These are phyloP conservation scores for Ammodytes dubius DNA, from an alignment of 2,113 vertebrate species.

Conservation along the genomic window DNA sequence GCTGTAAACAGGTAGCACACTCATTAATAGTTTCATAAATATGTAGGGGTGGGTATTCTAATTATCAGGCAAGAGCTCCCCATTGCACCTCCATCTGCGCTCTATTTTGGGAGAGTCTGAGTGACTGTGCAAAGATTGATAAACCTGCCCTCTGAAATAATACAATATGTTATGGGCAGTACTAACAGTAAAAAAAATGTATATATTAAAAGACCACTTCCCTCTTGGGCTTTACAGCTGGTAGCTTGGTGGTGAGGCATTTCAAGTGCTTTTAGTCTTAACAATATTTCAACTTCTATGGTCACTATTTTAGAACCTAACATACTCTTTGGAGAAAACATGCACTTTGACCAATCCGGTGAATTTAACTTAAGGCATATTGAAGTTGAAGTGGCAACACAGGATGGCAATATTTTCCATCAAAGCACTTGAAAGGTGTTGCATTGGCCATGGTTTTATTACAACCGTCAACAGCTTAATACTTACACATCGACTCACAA, in stretches of 20 bases:
- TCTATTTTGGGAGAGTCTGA: constrained; percentile 32
- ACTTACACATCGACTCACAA: neutral
- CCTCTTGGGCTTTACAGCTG: constrained; percentile 47
- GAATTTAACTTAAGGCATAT: neutral
- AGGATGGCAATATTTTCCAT: neutral
- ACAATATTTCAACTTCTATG: neutral
- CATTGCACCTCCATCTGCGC: constrained; percentile 58
- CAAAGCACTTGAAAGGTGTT: neutral
- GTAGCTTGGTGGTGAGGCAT: constrained; percentile 26
- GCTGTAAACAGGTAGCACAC: constrained; percentile 46
- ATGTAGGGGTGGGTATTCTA: constrained; percentile 56
- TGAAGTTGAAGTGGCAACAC: neutral
- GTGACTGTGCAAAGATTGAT: constrained; percentile 45
- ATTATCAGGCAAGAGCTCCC: constrained; percentile 54
- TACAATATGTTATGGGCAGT: constrained; percentile 39
- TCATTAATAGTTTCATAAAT: constrained; percentile 67
- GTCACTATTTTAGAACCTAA: neutral
- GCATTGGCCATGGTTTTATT: neutral
- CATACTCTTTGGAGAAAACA: constrained; percentile 7
- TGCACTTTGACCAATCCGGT: neutral
- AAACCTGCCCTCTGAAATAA: constrained; percentile 53
- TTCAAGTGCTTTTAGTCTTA: constrained; percentile 12
- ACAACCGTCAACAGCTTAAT: neutral
- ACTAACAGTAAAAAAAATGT: constrained; percentile 43
- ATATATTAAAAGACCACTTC: constrained; percentile 41